Conservation (phyloP, 2,113 vertebrate species). For the Rhinopithecus roxellana region DNA sequence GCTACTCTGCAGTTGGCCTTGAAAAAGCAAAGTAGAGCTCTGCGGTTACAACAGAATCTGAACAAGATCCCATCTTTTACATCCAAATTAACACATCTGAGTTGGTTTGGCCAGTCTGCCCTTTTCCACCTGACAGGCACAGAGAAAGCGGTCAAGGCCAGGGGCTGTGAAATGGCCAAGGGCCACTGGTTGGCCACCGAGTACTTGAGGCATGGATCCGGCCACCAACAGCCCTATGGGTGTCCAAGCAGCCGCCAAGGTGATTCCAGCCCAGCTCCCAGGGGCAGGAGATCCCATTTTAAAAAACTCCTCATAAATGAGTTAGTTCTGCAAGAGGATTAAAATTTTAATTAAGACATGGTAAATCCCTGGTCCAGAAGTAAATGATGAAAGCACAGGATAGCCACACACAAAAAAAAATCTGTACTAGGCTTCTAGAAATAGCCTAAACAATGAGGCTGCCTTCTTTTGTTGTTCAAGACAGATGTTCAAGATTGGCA, state of each 20-base stretch:
- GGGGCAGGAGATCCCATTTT: not conserved
- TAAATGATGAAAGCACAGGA: not conserved
- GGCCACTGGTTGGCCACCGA: not conserved
- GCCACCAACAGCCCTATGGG: not conserved
- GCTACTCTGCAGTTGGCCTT: not conserved
- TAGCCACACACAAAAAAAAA: not conserved
- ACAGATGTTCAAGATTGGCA: not conserved
- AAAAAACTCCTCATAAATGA: slow-evolving; percentile 4
- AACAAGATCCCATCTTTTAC: not conserved
- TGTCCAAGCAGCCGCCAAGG: not conserved
- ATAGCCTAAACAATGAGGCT: not conserved
- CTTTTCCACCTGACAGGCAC: not conserved
- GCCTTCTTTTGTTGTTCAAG: not conserved
- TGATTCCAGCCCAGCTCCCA: not conserved
- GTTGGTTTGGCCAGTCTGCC: not conserved
- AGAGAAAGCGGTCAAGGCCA: not conserved
- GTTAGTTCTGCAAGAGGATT: slow-evolving; percentile 5
- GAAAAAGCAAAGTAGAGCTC: not conserved
- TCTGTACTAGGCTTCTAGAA: not conserved
- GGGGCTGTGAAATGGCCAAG: not conserved
- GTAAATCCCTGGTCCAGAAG: not conserved
- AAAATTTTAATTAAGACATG: slow-evolving; percentile 20
- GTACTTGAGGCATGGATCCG: no score
- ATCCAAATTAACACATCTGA: not conserved
- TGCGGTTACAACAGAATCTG: not conserved